phyloP scores from a whole-genome alignment of 2,797 vertebrate species.

The Columba guinea region DNA sequence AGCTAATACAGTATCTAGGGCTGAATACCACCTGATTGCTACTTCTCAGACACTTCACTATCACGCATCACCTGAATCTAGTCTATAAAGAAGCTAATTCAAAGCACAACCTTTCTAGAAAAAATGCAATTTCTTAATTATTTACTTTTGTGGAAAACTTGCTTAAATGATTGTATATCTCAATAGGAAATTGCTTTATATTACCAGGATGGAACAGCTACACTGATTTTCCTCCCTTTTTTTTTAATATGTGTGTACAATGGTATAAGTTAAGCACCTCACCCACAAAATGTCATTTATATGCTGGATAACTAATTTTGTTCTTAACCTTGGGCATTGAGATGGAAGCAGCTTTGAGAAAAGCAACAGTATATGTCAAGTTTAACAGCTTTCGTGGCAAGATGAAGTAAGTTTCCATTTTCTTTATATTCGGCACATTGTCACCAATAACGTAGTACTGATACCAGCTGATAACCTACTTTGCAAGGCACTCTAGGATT shows the following conservation, averaged over 20 bases:
- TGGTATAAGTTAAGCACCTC: neutral
- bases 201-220: neutral
- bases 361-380: neutral
- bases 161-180: neutral
- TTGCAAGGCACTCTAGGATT: neutral
- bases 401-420: neutral
- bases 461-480: neutral
- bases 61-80: neutral
- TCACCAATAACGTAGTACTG: neutral
- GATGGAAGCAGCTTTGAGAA: neutral
- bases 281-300: neutral
- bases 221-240: neutral
- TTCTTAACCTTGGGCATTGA: neutral
- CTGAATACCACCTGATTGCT: neutral
- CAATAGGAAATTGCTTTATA: neutral
- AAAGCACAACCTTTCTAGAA: neutral
- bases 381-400: neutral
- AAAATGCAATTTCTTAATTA: neutral
- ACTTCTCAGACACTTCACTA: neutral
- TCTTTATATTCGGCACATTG: neutral
- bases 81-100: neutral
- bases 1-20: neutral
- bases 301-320: neutral
- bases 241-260: neutral
- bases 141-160: neutral